Conservation (phyloP, 2,888 invertebrate species). For the Flabesymbios commensalis region DNA sequence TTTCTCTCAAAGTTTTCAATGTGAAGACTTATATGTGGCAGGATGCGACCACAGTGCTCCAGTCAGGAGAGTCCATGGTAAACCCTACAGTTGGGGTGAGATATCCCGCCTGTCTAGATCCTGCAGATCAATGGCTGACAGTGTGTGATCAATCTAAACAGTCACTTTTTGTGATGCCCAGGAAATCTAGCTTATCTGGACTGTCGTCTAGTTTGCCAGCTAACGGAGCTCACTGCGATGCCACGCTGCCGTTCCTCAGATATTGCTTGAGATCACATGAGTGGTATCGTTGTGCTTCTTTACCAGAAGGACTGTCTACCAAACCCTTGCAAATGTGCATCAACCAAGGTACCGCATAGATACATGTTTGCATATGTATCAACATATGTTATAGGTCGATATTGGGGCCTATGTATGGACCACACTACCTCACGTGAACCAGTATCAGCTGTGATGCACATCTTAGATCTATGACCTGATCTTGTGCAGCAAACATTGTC, state of each 20-base stretch:
- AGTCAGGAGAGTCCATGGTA: slow-evolving; percentile 6
- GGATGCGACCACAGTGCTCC: slow-evolving; percentile 23
- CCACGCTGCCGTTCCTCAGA: slow-evolving; percentile 25
- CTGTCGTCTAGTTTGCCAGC: slow-evolving; percentile 10
- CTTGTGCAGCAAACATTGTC: too few relatives aligned
- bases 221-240: slow-evolving; percentile 13
- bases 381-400: too few relatives aligned
- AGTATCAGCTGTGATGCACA: too few relatives aligned
- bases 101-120: slow-evolving; percentile 22
- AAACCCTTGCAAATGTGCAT: slow-evolving; percentile 16
- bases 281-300: slow-evolving; percentile 18
- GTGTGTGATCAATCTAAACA: slow-evolving; percentile 18
- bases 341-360: slow-evolving; percentile 16
- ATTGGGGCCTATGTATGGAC: too few relatives aligned
- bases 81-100: slow-evolving; percentile 21
- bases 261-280: slow-evolving; percentile 12
- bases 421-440: too few relatives aligned
- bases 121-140: slow-evolving; percentile 22
- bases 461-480: too few relatives aligned
- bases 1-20: slow-evolving; percentile 27
- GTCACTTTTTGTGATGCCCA: slow-evolving; percentile 12
- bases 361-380: too few relatives aligned
- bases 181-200: slow-evolving; percentile 11
- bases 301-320: slow-evolving; percentile 19
- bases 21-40: slow-evolving; percentile 29